phyloP scores from a whole-genome alignment of 2,113 vertebrate species.

The Hypocryptadius cinnamomeus region DNA sequence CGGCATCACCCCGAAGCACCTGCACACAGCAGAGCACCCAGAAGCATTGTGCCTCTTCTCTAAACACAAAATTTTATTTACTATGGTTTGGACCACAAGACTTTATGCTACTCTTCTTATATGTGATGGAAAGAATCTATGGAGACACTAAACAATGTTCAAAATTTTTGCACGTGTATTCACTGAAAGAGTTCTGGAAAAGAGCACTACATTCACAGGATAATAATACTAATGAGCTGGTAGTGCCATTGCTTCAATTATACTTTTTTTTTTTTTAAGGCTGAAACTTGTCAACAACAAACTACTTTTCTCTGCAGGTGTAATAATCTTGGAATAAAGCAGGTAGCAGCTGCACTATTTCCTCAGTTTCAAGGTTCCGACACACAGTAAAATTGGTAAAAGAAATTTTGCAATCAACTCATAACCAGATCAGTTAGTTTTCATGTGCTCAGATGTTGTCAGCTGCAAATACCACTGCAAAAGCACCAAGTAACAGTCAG shows the following conservation, averaged over 20 bases:
- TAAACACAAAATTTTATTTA: not conserved
- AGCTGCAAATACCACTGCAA: not conserved
- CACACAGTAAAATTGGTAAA: not conserved
- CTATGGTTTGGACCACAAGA: not conserved
- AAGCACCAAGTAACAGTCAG: not conserved
- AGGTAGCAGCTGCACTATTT: not conserved
- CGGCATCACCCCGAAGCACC: not conserved
- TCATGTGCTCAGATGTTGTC: not conserved
- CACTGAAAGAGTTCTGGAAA: not conserved
- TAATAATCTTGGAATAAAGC: not conserved
- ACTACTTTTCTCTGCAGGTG: not conserved
- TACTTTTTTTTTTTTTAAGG: not conserved
- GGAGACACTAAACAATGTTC: not conserved
- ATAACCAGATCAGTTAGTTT: not conserved
- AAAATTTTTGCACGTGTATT: not conserved
- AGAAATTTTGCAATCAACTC: not conserved
- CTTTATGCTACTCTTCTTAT: not conserved
- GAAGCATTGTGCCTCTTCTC: not conserved
- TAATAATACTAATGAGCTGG: not conserved
- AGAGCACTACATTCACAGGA: not conserved
- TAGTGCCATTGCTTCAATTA: not conserved
- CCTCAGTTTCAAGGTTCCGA: not conserved
- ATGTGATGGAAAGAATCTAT: not conserved
- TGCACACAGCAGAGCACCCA: not conserved
- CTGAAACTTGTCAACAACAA: not conserved